Base-by-base conservation (phyloP, 2,113 vertebrate genomes). In the Ploceus nigricollis region DNA sequence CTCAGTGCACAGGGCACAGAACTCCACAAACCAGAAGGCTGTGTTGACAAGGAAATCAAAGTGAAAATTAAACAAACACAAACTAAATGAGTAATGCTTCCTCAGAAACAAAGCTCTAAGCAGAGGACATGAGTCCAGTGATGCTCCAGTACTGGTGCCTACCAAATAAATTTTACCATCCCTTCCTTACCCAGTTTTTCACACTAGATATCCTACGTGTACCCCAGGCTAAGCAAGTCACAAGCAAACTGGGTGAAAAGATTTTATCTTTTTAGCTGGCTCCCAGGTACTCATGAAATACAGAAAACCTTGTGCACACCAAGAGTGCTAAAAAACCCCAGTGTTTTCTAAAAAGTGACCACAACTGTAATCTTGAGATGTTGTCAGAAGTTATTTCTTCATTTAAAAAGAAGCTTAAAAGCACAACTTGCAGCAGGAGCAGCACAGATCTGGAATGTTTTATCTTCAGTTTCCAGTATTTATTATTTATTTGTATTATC, bases 401-500 rank as follows among this genome's bases (percentile, higher is more conserved):
- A 4, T 45, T 63, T 87, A 66, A 58, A 69, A 90, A 42, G 13
- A 50, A 58, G 9, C 42, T 60, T 31, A 2, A 72, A 91, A 69
- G 61, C 64, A 64, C 7, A 71, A 37, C 57, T 51, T 56, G 48
- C 42, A 83, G 72, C 56, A 90, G 51, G 11, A 82, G 9, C 7
- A 92, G 50, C 80, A 83, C 16, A 82, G 51, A 83, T 33, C 64
- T 76, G 70, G 83, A 87, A 23, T 45, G 44, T 45, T 93, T 86
- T 42, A 78, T 53, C 64, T 75, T 79, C 37, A 27, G 31, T 75
- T 93, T 68, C 57, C 56, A 83, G 71, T 30, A 60, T 83, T 92
- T 83, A 78, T 91, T 83, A 95, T 89, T 92, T 92, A 92, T 80
- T 94, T 92, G 82, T 42, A 64, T 60, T 94, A 94, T 92, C 92